Base-by-base conservation (phyloP, 2,113 vertebrate genomes). In the Stictonetta naevosa region DNA sequence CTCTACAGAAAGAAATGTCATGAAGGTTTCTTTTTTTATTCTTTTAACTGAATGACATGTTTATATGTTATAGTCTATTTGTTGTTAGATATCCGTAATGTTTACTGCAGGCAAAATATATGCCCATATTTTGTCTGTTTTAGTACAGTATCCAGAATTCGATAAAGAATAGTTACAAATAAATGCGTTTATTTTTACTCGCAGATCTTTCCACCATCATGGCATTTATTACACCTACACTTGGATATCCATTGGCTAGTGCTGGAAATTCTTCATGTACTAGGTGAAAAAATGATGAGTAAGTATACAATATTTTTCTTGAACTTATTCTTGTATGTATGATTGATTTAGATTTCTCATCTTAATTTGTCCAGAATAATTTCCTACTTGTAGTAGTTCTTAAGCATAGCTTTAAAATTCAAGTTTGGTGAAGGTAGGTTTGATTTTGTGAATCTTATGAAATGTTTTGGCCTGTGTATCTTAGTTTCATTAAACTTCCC, bases 151-250 rank as follows among this genome's bases (percentile, higher is more conserved):
- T 83, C 18, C 26, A 80, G 29, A 78, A 88, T 78, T 78, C 3
- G 1, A 11, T 82, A 12, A 73, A 63, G 22, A 21, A 48, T 21
- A 48, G 46, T 48, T 48, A 21, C 46, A 48, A 48, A 48, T 83
- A 58, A 90, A 68, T 83, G 15, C 14, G 4, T 53, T 1, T 92
- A 18, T 97, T 95, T 97, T 63, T 85, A 95, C 85, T 93, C 72
- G 53, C 96, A 99, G 99, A 96, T 99, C 73, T 98, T 99, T 92
- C 98, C 99, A 88, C 99, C 99, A 21, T 98, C 99, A 2, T 99
- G 99, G 99, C 99, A 99, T 97, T 98, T 99, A 86, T 75, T 99
- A 28, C 99, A 99, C 95, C 99, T 99, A 93, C 97, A 99, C 96
- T 98, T 99, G 92, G 99, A 99, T 96, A 97, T 99, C 80, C 98